phyloP scores from a whole-genome alignment of 2,888 invertebrate genomes.

The Fragum whitleyi region DNA sequence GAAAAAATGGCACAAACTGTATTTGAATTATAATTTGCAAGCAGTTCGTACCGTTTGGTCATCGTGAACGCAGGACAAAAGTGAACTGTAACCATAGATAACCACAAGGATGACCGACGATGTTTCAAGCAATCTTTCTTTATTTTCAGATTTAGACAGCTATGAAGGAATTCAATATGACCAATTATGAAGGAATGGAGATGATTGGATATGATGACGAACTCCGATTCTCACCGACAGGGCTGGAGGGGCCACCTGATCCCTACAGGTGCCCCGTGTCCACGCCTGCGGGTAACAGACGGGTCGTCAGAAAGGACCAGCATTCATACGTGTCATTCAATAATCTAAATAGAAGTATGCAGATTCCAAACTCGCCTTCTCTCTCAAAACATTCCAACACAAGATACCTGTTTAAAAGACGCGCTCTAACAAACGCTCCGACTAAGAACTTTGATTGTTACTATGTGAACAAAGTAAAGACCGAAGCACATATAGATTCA shows the following conservation, averaged over 20 bases:
- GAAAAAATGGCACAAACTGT: too few relatives aligned
- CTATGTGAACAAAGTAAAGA: constrained; percentile 64
- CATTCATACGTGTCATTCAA: constrained; percentile 51
- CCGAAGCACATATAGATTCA: constrained; percentile 43
- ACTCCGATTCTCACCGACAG: constrained; percentile 22
- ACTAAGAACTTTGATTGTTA: constrained; percentile 71
- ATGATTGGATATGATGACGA: constrained; percentile 30
- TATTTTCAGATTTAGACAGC: not conserved
- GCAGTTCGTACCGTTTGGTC: too few relatives aligned
- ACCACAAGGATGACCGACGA: too few relatives aligned
- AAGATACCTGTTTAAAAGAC: constrained; percentile 29
- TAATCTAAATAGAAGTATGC: constrained; percentile 51
- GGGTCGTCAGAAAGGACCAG: constrained; percentile 26
- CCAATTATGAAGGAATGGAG: constrained; percentile 11
- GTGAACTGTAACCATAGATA: too few relatives aligned
- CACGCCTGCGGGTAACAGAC: constrained; percentile 62
- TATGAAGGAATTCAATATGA: not conserved
- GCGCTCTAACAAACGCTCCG: constrained; percentile 51
- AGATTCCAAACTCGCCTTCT: constrained; percentile 39
- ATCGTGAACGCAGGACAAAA: too few relatives aligned
- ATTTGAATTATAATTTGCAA: too few relatives aligned
- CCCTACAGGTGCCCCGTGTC: constrained; percentile 70
- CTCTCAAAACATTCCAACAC: constrained; percentile 40
- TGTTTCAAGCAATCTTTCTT: too few relatives aligned
- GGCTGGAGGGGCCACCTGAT: constrained; percentile 39